Conservation (phyloP, 2,113 vertebrate species). For the Ammodytes dubius region DNA sequence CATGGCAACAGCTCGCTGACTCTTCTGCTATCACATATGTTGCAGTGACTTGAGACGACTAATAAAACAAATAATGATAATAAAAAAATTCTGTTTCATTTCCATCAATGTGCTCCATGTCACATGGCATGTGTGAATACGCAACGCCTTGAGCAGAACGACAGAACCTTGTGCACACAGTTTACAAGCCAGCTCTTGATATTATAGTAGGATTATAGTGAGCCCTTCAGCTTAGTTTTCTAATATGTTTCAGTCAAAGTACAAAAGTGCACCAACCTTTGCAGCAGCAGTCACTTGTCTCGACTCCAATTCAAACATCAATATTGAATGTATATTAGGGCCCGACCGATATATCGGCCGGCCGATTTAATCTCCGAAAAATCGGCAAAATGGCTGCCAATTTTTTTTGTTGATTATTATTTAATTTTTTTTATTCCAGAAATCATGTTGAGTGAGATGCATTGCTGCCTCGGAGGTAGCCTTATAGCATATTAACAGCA, state of each 20-base stretch:
- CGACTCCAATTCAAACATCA: conserved; percentile 46
- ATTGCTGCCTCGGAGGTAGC: too few species aligned
- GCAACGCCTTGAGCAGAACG: conserved; percentile 3
- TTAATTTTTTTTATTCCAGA: too few species aligned
- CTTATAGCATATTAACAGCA: too few species aligned
- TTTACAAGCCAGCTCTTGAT: conserved; percentile 26
- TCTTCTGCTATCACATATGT: conserved; percentile 18
- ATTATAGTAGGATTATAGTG: conserved; percentile 40
- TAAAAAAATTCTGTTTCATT: conserved; percentile 5
- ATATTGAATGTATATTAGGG: conserved; percentile 38
- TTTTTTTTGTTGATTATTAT: too few species aligned
- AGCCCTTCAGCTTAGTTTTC: conserved; percentile 33
- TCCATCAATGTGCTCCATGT: conserved; percentile 12
- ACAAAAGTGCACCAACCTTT: conserved; percentile 34
- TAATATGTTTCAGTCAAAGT: conserved; percentile 42
- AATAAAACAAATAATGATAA: conserved; percentile 4
- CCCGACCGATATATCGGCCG: too few species aligned
- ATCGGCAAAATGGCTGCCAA: too few species aligned
- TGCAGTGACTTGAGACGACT: background rate
- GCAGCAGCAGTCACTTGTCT: conserved; percentile 8
- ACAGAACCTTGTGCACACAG: background rate
- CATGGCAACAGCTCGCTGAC: conserved; percentile 1
- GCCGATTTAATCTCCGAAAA: too few species aligned
- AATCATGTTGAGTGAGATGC: too few species aligned
- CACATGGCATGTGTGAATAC: conserved; percentile 13